Evolutionary conservation across 92 coral and sea anemone species (phyloP).

Genomic region (Siderastrea siderea): DNA sequence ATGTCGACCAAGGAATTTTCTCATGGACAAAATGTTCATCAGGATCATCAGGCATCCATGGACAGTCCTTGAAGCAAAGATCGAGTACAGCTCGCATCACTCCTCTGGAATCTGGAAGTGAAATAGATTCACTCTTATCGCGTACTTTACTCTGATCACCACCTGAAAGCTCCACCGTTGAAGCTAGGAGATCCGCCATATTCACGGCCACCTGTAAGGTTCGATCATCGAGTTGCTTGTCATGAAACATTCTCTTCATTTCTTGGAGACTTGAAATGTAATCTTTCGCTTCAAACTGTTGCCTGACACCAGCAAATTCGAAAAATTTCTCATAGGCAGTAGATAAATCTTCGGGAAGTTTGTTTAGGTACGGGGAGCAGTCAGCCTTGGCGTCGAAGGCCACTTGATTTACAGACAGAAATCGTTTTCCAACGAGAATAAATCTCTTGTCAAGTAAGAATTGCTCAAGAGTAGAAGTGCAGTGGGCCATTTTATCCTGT

Average conservation of each 20-base stretch:
- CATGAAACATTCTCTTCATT: not conserved
- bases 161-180: not conserved
- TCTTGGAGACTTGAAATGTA: conserved; percentile 45
- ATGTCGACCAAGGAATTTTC: conserved; percentile 2
- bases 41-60: conserved; percentile 68
- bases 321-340: conserved; percentile 37
- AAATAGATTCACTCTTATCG: conserved; percentile 11
- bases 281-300: conserved; percentile 51
- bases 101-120: conserved; percentile 60
- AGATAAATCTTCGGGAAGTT: conserved; percentile 39
- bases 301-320: conserved; percentile 55
- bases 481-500: not conserved
- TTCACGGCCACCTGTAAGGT: not conserved
- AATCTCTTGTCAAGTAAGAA: conserved; percentile 33
- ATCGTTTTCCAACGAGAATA: conserved; percentile 52
- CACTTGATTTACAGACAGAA: conserved; percentile 54
- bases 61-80: conserved; percentile 69
- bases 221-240: not conserved
- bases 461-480: not conserved
- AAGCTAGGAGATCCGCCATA: not conserved
- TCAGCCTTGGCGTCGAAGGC: conserved; percentile 46
- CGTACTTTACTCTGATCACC: not conserved
- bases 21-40: too few species aligned
- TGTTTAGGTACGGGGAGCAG: conserved; percentile 71
- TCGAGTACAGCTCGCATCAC: conserved; percentile 29